Evolutionary conservation across 2,888 invertebrate genomes (phyloP), one percentile per base, ranked within the genome.

Genomic region (Anthoptus insignis): DNA sequence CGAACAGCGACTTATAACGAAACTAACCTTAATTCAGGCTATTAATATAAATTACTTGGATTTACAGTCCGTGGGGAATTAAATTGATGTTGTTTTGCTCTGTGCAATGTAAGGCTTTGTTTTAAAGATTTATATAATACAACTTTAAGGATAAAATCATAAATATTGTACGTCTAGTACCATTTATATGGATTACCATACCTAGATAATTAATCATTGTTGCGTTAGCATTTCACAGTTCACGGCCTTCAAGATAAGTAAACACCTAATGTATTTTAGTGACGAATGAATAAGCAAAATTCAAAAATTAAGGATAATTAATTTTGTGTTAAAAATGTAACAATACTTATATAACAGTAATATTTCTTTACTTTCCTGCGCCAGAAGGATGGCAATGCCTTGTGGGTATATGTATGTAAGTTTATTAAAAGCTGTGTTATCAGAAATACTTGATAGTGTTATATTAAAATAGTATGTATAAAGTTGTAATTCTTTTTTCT

Each of bases 21-120:
- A 91, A 90, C 89, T 88, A 88, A 82, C 84, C 81, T 82, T 83
- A 87, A 88, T 89, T 79, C 69, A 71, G 77, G 76, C 88, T 88
- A 91, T 91, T 90, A 89, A 89, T 91, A 89, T 89, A 88, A 89
- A 91, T 92, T 89, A 90, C 86, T 82, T 82, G 83, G 84, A 89
- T 91, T 89, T 89, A 91, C 84, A 84, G 83, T 88, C 88, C 81
- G 83, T 73, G 84, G 86, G 89, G 81, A 81, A 82, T 82, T 84
- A 82, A 83, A 86, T 88, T 83, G 81, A 82, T 80, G 82, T 87
- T 86, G 85, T 86, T 86, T 84, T 83, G 84, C 81, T 78, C 81
- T 71, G 72, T 70, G 70, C 73, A 76, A 75, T 77, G 72, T 83
- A 83, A 82, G 81, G 78, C 81, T 82, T 81, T 80, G 80, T 80